Evolutionary conservation across 2,797 vertebrate genomes (phyloP).

Genomic region (Callimico goeldii): DNA sequence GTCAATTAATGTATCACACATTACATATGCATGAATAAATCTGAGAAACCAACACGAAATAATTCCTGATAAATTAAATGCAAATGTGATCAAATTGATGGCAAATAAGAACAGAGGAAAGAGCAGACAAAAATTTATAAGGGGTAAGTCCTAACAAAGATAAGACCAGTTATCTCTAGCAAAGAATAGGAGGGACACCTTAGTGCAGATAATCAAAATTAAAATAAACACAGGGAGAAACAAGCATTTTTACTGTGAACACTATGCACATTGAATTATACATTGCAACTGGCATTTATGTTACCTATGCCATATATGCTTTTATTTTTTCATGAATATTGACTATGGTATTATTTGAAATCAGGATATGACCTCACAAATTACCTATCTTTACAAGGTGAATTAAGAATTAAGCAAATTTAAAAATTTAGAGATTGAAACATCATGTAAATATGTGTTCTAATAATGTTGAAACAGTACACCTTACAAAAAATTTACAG

Average conservation of each 20-base stretch:
- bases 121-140: background rate
- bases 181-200: background rate
- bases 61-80: background rate
- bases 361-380: background rate
- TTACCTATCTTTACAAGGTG: background rate
- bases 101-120: background rate
- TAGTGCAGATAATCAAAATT: background rate
- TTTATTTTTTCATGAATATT: background rate
- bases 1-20: background rate
- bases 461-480: background rate
- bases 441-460: background rate
- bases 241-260: background rate
- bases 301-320: background rate
- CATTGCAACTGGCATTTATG: background rate
- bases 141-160: background rate
- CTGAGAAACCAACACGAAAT: background rate
- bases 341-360: background rate
- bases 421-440: background rate
- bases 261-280: background rate
- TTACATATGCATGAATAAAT: background rate
- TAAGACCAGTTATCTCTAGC: background rate
- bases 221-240: background rate
- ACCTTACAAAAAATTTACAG: background rate
- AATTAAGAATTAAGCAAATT: background rate
- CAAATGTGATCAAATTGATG: background rate